phyloP scores from a whole-genome alignment of 2,888 invertebrate genomes.

The Galerucella pusilla region DNA sequence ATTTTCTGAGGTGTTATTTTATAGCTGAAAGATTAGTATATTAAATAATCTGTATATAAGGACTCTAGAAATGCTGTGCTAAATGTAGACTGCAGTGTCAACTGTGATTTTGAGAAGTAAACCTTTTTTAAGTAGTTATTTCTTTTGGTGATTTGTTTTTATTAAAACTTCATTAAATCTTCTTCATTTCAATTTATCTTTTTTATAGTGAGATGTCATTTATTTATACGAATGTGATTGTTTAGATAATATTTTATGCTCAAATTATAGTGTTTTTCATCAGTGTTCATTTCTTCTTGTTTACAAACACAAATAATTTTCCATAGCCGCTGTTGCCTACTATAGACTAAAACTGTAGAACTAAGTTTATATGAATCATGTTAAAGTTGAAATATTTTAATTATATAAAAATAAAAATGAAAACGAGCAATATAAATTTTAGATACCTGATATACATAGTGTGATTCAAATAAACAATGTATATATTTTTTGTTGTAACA shows the following conservation, averaged over 20 bases:
- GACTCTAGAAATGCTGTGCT: slow-evolving; percentile 47
- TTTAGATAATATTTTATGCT: slow-evolving; percentile 51
- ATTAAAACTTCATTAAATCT: slow-evolving; percentile 13
- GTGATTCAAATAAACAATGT: slow-evolving; percentile 28
- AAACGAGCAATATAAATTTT: slow-evolving; percentile 12
- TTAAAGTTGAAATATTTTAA: neutral
- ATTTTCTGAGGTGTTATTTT: slow-evolving; percentile 11
- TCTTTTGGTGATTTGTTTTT: slow-evolving; percentile 34
- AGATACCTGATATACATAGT: slow-evolving; percentile 8
- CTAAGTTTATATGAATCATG: slow-evolving; percentile 26
- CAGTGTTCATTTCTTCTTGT: slow-evolving; percentile 47
- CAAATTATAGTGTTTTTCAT: slow-evolving; percentile 51
- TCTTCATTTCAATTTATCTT: slow-evolving; percentile 43
- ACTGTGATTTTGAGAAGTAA: slow-evolving; percentile 61
- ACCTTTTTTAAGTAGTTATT: slow-evolving; percentile 43
- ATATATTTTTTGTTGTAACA: slow-evolving; percentile 25
- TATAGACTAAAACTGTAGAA: slow-evolving; percentile 21
- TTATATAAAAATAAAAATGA: slow-evolving; percentile 10
- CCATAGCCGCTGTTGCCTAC: slow-evolving; percentile 33
- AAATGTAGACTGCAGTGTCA: slow-evolving; percentile 60
- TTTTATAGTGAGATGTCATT: slow-evolving; percentile 55
- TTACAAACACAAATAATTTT: slow-evolving; percentile 30
- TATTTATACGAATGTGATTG: slow-evolving; percentile 57
- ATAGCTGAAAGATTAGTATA: slow-evolving; percentile 3
- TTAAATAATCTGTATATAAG: slow-evolving; percentile 23